Conservation (phyloP, 2,888 invertebrate species). For the Cryptops parisi region DNA sequence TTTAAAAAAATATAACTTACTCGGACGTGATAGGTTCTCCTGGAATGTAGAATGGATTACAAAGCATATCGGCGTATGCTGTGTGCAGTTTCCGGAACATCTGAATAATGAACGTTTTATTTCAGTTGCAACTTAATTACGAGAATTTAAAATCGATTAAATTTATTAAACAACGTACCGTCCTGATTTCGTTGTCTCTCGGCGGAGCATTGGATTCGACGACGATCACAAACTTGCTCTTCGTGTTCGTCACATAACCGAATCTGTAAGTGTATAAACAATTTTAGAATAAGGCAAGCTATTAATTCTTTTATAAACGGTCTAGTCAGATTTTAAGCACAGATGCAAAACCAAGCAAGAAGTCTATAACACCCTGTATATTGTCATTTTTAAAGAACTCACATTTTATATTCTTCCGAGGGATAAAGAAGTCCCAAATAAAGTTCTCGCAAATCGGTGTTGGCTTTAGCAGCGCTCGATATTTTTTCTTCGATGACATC, state of each 20-base stretch:
- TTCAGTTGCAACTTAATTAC: neutral
- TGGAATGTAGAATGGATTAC: conserved; percentile 92
- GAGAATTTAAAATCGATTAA: conserved; percentile 4
- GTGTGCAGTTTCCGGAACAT: conserved; percentile 81
- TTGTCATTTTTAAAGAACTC: conserved; percentile 28
- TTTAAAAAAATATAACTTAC: no score
- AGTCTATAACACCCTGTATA: neutral
- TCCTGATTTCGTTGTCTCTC: conserved; percentile 85
- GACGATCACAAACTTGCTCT: conserved; percentile 84
- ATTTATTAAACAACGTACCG: conserved; percentile 41
- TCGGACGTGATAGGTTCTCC: conserved; percentile 74
- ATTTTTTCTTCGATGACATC: conserved; percentile 83
- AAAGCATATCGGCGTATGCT: conserved; percentile 84
- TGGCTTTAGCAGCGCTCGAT: conserved; percentile 24
- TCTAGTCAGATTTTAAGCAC: neutral
- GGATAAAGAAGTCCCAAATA: conserved; percentile 84
- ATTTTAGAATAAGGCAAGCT: neutral
- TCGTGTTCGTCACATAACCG: conserved; percentile 95
- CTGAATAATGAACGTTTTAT: conserved; percentile 30
- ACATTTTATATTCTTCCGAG: conserved; percentile 94
- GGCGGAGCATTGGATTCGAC: conserved; percentile 77
- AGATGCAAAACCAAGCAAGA: neutral
- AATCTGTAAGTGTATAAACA: no score
- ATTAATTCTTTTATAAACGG: neutral
- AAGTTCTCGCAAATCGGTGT: conserved; percentile 66